These are phyloP conservation scores for Argopecten irradians DNA, from an alignment of 1,140 invertebrate genomes.

Conservation along the genomic window DNA sequence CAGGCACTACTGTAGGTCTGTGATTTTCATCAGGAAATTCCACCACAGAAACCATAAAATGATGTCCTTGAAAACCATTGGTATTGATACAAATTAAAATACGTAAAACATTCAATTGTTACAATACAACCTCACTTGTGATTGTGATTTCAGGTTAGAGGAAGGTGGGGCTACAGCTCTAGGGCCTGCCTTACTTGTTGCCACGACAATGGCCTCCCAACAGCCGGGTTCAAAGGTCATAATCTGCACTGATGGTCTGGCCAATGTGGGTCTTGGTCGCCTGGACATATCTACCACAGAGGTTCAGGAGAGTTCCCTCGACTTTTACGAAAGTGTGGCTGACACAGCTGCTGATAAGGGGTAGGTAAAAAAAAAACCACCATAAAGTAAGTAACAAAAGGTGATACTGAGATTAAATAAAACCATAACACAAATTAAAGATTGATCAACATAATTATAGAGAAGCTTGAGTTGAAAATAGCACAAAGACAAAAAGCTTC, in stretches of 20 bases:
- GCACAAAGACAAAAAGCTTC: too few species aligned
- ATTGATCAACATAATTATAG: too few species aligned
- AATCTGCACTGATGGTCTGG: slow-evolving; percentile 75
- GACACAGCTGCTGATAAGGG: slow-evolving; percentile 65
- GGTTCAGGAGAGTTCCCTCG: slow-evolving; percentile 45
- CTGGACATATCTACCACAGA: slow-evolving; percentile 57
- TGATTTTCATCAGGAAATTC: too few species aligned
- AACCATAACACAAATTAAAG: too few species aligned
- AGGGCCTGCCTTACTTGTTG: slow-evolving; percentile 71
- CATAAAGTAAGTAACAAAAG: background rate
- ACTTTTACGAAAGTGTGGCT: slow-evolving; percentile 71
- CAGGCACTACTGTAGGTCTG: too few species aligned
- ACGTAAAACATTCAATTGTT: too few species aligned
- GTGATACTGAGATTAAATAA: background rate
- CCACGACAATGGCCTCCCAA: slow-evolving; percentile 66
- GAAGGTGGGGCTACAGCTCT: slow-evolving; percentile 73
- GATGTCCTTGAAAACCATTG: too few species aligned
- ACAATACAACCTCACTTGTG: background rate
- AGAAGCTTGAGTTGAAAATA: too few species aligned
- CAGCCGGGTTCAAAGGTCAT: slow-evolving; percentile 74
- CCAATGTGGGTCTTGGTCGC: slow-evolving; percentile 74
- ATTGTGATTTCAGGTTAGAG: slow-evolving; percentile 63
- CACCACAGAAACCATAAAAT: too few species aligned
- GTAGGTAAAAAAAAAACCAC: too few species aligned
- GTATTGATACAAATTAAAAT: too few species aligned